phyloP scores from a whole-genome alignment of 2,888 invertebrate species.

The Himalopsyche tibetana region DNA sequence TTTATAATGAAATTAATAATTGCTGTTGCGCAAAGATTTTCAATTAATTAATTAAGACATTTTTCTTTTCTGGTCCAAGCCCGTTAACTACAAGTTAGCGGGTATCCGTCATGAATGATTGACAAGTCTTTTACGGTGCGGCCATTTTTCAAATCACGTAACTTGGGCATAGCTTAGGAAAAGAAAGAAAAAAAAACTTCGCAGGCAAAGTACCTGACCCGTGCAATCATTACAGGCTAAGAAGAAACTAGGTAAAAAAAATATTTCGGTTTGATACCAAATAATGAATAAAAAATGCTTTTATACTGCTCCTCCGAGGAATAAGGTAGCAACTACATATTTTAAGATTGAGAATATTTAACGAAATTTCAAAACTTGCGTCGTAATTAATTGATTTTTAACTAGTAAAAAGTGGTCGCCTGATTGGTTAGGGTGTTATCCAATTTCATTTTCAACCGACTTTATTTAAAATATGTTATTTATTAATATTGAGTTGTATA shows the following conservation, averaged over 20 bases:
- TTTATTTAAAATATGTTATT: too few relatives aligned
- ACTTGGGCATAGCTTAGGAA: not conserved
- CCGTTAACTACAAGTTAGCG: not conserved
- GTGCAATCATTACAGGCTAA: not conserved
- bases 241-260: conserved; percentile 2
- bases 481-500: too few relatives aligned
- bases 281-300: conserved; percentile 19
- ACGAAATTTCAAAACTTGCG: too few relatives aligned
- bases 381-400: too few relatives aligned
- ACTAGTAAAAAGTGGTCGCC: too few relatives aligned
- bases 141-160: conserved; percentile 1
- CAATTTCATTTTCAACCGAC: too few relatives aligned
- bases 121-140: not conserved
- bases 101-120: not conserved
- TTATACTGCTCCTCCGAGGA: too few relatives aligned
- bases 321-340: not conserved
- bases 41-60: too few relatives aligned
- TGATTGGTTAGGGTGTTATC: too few relatives aligned
- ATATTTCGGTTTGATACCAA: conserved; percentile 19
- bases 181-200: not conserved
- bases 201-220: conserved; percentile 1
- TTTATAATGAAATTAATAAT: too few relatives aligned
- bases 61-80: not conserved
- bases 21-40: too few relatives aligned
- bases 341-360: not conserved